phyloP scores from a whole-genome alignment of 2,797 vertebrate genomes.

The Steatocranus sp. region DNA sequence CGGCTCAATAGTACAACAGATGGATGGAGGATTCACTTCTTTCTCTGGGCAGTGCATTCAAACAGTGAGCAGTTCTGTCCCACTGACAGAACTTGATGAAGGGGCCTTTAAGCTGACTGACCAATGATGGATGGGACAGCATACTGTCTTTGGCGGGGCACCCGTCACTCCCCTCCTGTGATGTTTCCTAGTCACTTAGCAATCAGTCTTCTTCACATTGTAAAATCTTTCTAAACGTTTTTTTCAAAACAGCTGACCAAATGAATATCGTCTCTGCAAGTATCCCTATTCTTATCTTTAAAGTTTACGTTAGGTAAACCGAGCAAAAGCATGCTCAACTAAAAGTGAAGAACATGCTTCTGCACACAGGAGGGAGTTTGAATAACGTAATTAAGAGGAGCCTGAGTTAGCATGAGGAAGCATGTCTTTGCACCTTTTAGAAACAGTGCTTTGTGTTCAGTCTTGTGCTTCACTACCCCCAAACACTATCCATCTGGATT shows the following conservation, averaged over 20 bases:
- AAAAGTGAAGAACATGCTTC: background rate
- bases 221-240: background rate
- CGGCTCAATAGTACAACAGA: background rate
- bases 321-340: background rate
- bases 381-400: background rate
- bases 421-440: background rate
- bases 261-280: background rate
- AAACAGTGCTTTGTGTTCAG: background rate
- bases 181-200: constrained; percentile 13
- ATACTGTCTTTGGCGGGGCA: constrained; percentile 32
- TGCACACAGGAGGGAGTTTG: background rate
- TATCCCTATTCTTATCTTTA: background rate
- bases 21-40: constrained; percentile 11
- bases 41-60: constrained; percentile 25
- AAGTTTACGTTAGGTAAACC: background rate
- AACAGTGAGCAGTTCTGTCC: constrained; percentile 39
- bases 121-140: constrained; percentile 52
- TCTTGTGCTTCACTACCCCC: background rate
- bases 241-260: background rate
- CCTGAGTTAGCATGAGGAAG: background rate
- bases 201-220: constrained; percentile 38
- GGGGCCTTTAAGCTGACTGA: constrained; percentile 47
- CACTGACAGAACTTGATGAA: constrained; percentile 59
- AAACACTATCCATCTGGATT: background rate
- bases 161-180: constrained; percentile 38